phyloP scores from a whole-genome alignment of 2,888 invertebrate genomes.

The Brassicogethes aeneus region DNA sequence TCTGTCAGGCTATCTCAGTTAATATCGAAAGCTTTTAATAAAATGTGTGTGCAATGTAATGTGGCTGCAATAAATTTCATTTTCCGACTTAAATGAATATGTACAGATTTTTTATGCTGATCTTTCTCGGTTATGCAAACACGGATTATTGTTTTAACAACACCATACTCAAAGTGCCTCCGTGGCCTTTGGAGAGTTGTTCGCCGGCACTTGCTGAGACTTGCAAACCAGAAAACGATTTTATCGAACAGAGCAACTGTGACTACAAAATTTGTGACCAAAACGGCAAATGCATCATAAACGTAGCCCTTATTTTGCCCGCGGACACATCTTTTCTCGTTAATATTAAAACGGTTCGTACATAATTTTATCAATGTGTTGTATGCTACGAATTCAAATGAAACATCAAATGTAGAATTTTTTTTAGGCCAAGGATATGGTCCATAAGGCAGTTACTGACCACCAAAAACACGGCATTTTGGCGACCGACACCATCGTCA shows the following conservation, averaged over 20 bases:
- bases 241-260: not conserved
- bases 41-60: constrained; percentile 21
- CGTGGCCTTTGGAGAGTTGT: constrained; percentile 18
- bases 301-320: constrained; percentile 58
- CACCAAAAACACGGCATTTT: constrained; percentile 46
- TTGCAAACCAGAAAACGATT: constrained; percentile 7
- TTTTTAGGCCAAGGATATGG: constrained; percentile 51
- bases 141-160: constrained; percentile 16
- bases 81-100: not conserved
- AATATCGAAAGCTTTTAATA: constrained; percentile 25
- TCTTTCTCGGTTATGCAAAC: constrained; percentile 7
- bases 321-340: constrained; percentile 46
- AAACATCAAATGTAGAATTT: not conserved
- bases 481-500: constrained; percentile 50
- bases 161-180: constrained; percentile 16
- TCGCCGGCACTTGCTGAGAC: not conserved
- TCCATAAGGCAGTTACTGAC: constrained; percentile 52
- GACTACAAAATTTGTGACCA: constrained; percentile 26
- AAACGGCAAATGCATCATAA: constrained; percentile 49
- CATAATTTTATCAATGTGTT: constrained; percentile 2
- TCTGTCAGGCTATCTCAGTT: constrained; percentile 21
- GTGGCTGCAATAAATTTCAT: constrained; percentile 11
- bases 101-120: constrained; percentile 3
- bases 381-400: not conserved
- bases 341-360: constrained; percentile 40